Percentiles rank a stretch among this genome's conserved stretches.
phyloP scores from a whole-genome alignment of 2,888 invertebrate species.

The Altica lythri region DNA sequence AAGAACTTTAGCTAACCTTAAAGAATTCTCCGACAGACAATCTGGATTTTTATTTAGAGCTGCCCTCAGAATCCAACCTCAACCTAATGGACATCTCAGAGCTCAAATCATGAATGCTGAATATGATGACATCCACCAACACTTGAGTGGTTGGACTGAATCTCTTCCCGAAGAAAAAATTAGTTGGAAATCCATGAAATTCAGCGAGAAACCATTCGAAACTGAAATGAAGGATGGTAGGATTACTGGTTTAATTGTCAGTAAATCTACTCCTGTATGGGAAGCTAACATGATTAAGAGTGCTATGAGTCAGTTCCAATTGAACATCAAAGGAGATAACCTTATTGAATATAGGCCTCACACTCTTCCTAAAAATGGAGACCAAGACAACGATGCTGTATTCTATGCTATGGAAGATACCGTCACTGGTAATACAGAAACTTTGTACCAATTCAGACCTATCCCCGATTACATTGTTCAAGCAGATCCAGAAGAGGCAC shows the following conservation, averaged over 20 bases:
- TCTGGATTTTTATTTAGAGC: slow-evolving; percentile 63
- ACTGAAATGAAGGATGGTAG: slow-evolving; percentile 66
- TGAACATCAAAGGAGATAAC: slow-evolving; percentile 62
- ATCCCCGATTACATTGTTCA: slow-evolving; percentile 63
- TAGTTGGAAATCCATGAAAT: slow-evolving; percentile 60
- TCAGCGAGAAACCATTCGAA: slow-evolving; percentile 66
- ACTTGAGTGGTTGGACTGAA: slow-evolving; percentile 59
- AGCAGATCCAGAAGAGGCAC: slow-evolving; percentile 44
- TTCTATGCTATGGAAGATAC: slow-evolving; percentile 74
- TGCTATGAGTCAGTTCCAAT: slow-evolving; percentile 70
- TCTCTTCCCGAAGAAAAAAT: slow-evolving; percentile 59
- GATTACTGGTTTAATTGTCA: slow-evolving; percentile 63
- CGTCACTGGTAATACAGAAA: slow-evolving; percentile 72
- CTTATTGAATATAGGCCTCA: slow-evolving; percentile 62
- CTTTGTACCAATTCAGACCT: slow-evolving; percentile 68
- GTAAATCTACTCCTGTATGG: slow-evolving; percentile 62
- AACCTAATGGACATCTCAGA: slow-evolving; percentile 56
- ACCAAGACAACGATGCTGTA: slow-evolving; percentile 62
- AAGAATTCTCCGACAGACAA: slow-evolving; percentile 62
- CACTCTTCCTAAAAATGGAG: slow-evolving; percentile 53
- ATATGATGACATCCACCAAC: slow-evolving; percentile 59
- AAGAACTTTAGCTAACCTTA: slow-evolving; percentile 63
- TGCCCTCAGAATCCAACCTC: slow-evolving; percentile 61
- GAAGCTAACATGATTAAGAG: slow-evolving; percentile 73
- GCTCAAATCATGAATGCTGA: slow-evolving; percentile 59